These are phyloP conservation scores for Lasiurus cinereus DNA, from an alignment of 2,113 vertebrate genomes.

Conservation along the genomic window DNA sequence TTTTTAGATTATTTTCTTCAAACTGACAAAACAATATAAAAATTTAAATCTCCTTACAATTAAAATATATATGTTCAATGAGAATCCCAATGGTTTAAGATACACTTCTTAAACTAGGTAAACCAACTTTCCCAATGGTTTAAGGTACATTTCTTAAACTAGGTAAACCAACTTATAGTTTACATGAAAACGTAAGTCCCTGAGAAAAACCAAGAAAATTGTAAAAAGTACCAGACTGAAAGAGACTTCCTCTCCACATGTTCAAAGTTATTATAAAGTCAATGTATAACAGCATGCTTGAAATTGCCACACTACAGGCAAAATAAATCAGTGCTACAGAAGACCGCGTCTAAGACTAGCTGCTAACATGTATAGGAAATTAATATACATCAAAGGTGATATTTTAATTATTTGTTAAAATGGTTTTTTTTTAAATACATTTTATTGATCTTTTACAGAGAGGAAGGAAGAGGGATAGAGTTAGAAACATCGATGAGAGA, in stretches of 20 bases:
- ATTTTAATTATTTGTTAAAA: neutral
- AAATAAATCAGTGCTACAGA: neutral
- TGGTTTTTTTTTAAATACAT: too few relatives aligned
- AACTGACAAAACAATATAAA: neutral
- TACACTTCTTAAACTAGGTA: neutral
- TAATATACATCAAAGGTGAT: neutral
- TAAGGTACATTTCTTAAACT: constrained; percentile 16
- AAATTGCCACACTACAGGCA: neutral
- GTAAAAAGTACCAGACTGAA: neutral
- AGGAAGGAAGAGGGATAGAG: too few relatives aligned
- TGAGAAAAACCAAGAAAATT: constrained; percentile 32
- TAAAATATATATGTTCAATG: neutral
- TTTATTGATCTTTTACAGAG: too few relatives aligned
- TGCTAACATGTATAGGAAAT: neutral
- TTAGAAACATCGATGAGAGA: too few relatives aligned
- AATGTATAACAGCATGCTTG: neutral
- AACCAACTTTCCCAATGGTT: neutral
- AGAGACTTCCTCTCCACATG: neutral
- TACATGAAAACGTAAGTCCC: neutral
- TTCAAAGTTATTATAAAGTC: neutral
- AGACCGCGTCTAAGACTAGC: neutral
- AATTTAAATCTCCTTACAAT: constrained; percentile 8
- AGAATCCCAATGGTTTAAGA: neutral
- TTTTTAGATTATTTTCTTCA: constrained; percentile 26
- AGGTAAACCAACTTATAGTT: neutral